phyloP scores from a whole-genome alignment of 2,113 vertebrate genomes.

The Naja naja region DNA sequence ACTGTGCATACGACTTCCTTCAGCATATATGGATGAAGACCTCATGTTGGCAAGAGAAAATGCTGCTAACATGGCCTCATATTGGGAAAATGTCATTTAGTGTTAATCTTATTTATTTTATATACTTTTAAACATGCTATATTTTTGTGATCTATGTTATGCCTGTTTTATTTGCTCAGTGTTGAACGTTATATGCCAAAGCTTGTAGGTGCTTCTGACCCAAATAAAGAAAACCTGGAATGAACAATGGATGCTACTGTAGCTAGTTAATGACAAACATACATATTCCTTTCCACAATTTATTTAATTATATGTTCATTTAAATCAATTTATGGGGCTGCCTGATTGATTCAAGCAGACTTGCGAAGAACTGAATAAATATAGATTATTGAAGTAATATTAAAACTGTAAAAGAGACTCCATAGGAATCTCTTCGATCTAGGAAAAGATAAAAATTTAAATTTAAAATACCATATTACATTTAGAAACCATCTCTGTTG shows the following conservation, averaged over 20 bases:
- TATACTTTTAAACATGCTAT: not conserved
- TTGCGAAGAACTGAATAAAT: not conserved
- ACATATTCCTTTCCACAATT: not conserved
- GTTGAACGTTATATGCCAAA: not conserved
- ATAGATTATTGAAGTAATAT: not conserved
- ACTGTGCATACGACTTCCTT: not conserved
- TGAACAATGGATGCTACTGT: not conserved
- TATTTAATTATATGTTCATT: not conserved
- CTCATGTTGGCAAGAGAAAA: not conserved
- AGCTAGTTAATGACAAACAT: not conserved
- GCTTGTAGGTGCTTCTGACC: not conserved
- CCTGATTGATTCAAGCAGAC: not conserved
- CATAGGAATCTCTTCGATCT: not conserved
- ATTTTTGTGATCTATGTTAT: not conserved
- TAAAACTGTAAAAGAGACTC: not conserved
- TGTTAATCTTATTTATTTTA: not conserved
- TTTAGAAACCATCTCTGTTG: not conserved
- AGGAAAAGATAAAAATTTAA: not conserved
- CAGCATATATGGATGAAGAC: not conserved
- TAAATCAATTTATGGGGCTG: not conserved
- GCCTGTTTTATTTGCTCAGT: not conserved
- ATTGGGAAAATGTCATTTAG: not conserved
- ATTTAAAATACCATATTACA: not conserved
- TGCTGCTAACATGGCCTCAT: not conserved
- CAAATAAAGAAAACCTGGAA: not conserved